Conservation (phyloP, 2,888 invertebrate genomes). For the Coelopa pilipes region DNA sequence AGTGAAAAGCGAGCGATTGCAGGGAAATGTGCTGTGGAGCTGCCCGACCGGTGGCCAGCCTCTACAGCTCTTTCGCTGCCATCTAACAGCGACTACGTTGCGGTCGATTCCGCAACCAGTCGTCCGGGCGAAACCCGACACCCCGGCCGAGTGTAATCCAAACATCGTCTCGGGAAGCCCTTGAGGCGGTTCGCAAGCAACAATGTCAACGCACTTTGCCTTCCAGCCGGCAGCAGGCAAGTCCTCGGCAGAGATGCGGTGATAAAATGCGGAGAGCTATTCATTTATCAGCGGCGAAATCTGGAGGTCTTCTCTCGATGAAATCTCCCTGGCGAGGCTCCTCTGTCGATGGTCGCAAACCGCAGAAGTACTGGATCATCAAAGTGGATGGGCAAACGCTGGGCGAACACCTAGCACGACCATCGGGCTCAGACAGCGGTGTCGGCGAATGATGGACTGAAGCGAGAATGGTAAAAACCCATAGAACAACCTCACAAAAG, state of each 20-base stretch:
- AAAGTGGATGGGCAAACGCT: too few relatives aligned
- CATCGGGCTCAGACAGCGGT: too few relatives aligned
- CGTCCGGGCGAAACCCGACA: conserved; percentile 27
- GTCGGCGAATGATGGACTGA: too few relatives aligned
- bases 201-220: conserved; percentile 40
- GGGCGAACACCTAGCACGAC: too few relatives aligned
- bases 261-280: not conserved
- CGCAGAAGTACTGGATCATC: too few relatives aligned
- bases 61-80: not conserved
- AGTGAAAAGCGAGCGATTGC: not conserved
- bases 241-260: not conserved
- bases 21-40: not conserved
- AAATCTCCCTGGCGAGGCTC: too few relatives aligned
- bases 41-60: not conserved
- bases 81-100: not conserved
- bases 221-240: not conserved
- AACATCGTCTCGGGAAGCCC: conserved; percentile 38
- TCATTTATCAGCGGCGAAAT: too few relatives aligned
- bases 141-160: not conserved
- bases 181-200: conserved; percentile 35
- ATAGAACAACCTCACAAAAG: too few relatives aligned
- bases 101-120: conserved; percentile 32
- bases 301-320: too few relatives aligned
- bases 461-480: too few relatives aligned
- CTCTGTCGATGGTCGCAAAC: too few relatives aligned